Percentiles rank a stretch among this genome's conserved stretches.
These are phyloP conservation scores for Magallana nippona DNA, from an alignment of 2,888 invertebrate species.

Conservation along the genomic window DNA sequence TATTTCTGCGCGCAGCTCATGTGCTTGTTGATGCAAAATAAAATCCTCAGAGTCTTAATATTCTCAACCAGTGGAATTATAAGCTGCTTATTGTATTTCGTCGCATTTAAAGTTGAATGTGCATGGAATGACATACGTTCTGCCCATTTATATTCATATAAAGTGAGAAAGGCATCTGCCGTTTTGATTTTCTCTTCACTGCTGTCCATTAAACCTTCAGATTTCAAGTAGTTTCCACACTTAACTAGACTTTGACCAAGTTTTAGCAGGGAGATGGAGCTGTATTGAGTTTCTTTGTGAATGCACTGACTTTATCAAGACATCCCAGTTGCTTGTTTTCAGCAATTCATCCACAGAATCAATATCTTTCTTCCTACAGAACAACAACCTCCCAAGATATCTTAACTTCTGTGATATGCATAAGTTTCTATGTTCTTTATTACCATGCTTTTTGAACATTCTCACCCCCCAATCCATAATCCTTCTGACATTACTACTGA, in stretches of 20 bases:
- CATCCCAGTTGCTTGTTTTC: neutral
- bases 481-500: conserved; percentile 12
- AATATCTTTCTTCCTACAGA: neutral
- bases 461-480: conserved; percentile 10
- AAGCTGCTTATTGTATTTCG: conserved; percentile 49
- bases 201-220: conserved; percentile 11
- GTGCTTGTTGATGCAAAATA: conserved; percentile 6
- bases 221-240: conserved; percentile 29
- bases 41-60: conserved; percentile 43
- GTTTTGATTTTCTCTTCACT: conserved; percentile 4
- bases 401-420: conserved; percentile 25
- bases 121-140: conserved; percentile 45
- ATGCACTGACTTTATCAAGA: neutral
- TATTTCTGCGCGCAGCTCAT: neutral
- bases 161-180: conserved; percentile 28
- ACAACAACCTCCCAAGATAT: neutral
- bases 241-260: conserved; percentile 39
- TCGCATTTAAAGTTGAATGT: conserved; percentile 32
- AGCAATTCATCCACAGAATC: neutral
- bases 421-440: neutral
- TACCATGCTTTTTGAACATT: neutral
- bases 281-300: neutral
- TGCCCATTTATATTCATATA: conserved; percentile 45
- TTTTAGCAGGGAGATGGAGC: conserved; percentile 32
- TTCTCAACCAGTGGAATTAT: conserved; percentile 50